Evolutionary conservation across 2,113 vertebrate genomes (phyloP).

Genomic region (Macroglossus sobrinus): DNA sequence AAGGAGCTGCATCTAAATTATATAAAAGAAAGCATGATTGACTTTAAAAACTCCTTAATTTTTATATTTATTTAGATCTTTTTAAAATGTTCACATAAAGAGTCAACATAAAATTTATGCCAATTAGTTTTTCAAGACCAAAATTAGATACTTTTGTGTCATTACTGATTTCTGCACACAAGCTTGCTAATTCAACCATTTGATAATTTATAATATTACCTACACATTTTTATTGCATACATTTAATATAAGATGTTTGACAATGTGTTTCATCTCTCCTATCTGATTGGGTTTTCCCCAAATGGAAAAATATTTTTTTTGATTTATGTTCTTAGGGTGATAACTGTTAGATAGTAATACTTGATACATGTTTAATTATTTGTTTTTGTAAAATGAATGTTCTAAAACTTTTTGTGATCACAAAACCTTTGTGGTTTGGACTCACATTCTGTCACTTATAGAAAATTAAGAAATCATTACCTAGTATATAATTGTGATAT

Average conservation of each 20-base stretch:
- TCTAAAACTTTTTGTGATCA: background rate
- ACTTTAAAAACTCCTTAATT: background rate
- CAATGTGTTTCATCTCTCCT: background rate
- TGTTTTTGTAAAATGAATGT: background rate
- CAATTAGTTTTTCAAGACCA: background rate
- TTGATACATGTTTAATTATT: background rate
- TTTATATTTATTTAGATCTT: background rate
- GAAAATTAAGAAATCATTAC: background rate
- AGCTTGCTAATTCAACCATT: background rate
- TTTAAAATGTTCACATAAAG: background rate
- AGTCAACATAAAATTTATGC: background rate
- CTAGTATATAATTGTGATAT: background rate
- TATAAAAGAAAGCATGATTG: background rate
- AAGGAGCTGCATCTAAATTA: background rate
- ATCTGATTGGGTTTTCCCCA: background rate
- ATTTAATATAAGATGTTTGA: background rate
- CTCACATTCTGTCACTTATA: background rate
- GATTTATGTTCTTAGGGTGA: background rate
- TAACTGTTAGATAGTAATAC: background rate
- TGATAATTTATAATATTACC: background rate
- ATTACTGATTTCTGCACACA: background rate
- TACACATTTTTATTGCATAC: background rate
- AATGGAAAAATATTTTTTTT: background rate
- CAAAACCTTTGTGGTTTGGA: background rate
- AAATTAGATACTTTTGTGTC: background rate